phyloP scores from a whole-genome alignment of 2,113 vertebrate genomes.

The Melanocharis versteri region DNA sequence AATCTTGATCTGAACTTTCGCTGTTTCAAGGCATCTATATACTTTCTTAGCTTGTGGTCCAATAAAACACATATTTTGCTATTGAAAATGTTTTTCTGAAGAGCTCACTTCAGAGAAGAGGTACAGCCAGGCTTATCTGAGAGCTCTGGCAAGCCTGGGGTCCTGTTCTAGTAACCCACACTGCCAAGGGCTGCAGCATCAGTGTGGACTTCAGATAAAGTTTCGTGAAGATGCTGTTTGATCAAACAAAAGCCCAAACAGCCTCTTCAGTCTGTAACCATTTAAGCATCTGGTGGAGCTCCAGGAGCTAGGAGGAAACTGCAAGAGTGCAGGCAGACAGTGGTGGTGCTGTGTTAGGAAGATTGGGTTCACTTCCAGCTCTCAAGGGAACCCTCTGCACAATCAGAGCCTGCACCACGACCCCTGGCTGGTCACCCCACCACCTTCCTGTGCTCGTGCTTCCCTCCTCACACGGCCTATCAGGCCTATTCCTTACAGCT shows the following conservation, averaged over 20 bases:
- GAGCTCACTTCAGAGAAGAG: not conserved
- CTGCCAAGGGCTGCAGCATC: not conserved
- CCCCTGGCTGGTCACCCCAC: not conserved
- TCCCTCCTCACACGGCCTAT: not conserved
- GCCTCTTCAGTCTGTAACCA: not conserved
- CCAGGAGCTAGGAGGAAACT: not conserved
- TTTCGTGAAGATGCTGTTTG: not conserved
- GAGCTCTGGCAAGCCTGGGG: not conserved
- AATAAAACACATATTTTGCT: not conserved
- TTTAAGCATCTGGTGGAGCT: not conserved
- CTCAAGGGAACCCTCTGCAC: not conserved
- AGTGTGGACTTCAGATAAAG: not conserved
- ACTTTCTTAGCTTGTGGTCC: not conserved
- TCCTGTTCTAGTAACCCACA: not conserved
- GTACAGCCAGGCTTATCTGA: not conserved
- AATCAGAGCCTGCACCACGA: fast-evolving
- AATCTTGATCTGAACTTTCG: not conserved
- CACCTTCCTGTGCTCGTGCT: fast-evolving
- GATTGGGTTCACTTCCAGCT: not conserved
- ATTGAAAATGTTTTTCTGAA: not conserved
- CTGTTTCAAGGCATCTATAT: not conserved
- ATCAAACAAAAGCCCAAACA: not conserved
- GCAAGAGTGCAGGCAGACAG: not conserved
- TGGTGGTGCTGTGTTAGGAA: not conserved
- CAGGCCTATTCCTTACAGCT: not conserved